These are phyloP conservation scores for Eidolon helvum DNA, from an alignment of 2,113 vertebrate species.

Conservation along the genomic window DNA sequence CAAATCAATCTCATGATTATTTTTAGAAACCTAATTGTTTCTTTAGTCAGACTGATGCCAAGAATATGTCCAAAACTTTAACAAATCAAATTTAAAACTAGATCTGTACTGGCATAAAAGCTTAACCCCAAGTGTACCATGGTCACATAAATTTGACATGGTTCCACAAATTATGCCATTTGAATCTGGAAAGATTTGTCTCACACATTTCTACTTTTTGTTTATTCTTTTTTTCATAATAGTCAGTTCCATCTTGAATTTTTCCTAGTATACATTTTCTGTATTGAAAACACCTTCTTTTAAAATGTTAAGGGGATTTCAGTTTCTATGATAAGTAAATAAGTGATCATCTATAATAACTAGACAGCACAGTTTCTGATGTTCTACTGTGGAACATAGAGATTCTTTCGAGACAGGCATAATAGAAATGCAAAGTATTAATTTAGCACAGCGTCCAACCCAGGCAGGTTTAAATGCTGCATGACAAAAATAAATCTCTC, in stretches of 20 bases:
- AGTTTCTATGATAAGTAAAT: not conserved
- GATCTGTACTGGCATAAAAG: not conserved
- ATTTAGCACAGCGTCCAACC: not conserved
- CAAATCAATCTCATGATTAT: constrained; percentile 68
- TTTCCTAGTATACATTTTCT: constrained; percentile 3
- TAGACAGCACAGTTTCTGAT: not conserved
- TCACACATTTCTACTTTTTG: not conserved
- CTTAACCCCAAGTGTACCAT: not conserved
- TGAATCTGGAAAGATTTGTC: not conserved
- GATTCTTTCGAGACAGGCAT: not conserved
- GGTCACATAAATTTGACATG: not conserved
- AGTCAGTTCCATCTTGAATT: not conserved
- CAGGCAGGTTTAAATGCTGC: constrained; percentile 52
- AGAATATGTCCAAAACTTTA: constrained; percentile 46
- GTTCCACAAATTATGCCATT: not conserved
- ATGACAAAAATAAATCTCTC: constrained; percentile 60
- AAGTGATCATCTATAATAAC: not conserved
- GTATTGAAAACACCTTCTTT: not conserved
- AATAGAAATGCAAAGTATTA: not conserved
- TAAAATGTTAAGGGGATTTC: not conserved
- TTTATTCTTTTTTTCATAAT: not conserved
- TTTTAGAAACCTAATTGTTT: constrained; percentile 74
- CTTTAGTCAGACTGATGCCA: constrained; percentile 64
- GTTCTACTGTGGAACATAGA: not conserved
- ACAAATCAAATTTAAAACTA: constrained; percentile 44